phyloP scores from a whole-genome alignment of 2,797 vertebrate genomes.

The Syndactyla subalaris region DNA sequence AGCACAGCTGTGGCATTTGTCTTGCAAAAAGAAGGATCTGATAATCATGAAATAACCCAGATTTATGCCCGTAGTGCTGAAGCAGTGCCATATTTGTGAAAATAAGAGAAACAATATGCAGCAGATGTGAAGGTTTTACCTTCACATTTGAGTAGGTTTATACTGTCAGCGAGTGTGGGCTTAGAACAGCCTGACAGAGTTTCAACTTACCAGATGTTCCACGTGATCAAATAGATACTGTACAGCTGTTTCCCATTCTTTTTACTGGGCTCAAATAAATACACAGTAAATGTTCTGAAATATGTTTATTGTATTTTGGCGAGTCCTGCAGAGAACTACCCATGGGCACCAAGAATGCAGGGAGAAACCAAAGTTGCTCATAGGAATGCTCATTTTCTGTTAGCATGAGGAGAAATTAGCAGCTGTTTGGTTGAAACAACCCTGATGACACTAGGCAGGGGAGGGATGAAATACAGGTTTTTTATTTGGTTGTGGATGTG shows the following conservation, averaged over 20 bases:
- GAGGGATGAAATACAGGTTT: background rate
- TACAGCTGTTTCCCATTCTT: slow-evolving; percentile 69
- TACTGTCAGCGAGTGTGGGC: slow-evolving; percentile 66
- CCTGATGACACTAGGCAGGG: background rate
- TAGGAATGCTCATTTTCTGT: background rate
- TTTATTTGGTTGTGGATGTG: background rate
- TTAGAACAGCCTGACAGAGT: slow-evolving; percentile 48
- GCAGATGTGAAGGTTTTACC: slow-evolving; percentile 61
- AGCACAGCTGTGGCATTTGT: slow-evolving; percentile 28
- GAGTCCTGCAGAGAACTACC: background rate
- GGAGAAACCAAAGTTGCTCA: background rate
- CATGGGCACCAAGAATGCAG: background rate
- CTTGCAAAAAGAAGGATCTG: slow-evolving; percentile 44
- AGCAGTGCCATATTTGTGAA: slow-evolving; percentile 48
- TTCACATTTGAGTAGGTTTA: slow-evolving; percentile 62
- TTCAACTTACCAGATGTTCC: slow-evolving; percentile 64
- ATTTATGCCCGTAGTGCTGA: slow-evolving; percentile 38
- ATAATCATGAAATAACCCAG: slow-evolving; percentile 39
- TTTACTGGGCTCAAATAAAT: slow-evolving; percentile 58
- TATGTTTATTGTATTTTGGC: slow-evolving; percentile 49
- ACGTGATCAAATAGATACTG: slow-evolving; percentile 56
- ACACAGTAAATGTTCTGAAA: slow-evolving; percentile 38
- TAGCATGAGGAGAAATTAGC: background rate
- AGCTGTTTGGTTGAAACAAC: background rate
- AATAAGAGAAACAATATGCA: slow-evolving; percentile 25